Evolutionary conservation across 1,140 invertebrate genomes (phyloP).

Genomic region (Druon quercuslanigerum): DNA sequence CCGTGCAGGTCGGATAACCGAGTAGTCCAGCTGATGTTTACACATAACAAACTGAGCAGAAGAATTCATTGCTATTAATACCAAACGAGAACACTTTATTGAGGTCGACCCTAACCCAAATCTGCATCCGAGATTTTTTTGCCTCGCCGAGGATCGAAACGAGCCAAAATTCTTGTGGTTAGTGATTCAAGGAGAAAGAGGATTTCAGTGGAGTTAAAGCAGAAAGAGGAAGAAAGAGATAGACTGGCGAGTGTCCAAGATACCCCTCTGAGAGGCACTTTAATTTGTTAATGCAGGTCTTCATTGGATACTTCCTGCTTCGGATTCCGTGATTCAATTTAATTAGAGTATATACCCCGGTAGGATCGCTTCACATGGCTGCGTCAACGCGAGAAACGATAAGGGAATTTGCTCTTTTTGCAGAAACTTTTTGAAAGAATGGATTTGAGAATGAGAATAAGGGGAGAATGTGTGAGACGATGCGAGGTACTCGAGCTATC

Average conservation of each 20-base stretch:
- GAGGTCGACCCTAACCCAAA: neutral
- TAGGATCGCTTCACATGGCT: constrained; percentile 49
- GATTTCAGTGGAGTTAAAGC: neutral
- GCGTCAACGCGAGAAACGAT: neutral
- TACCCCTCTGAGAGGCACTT: constrained; percentile 62
- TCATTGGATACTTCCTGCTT: constrained; percentile 70
- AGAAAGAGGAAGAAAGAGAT: constrained; percentile 12
- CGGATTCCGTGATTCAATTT: constrained; percentile 70
- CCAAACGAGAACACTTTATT: too few relatives aligned
- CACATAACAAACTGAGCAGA: too few relatives aligned
- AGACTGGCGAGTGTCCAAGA: constrained; percentile 65
- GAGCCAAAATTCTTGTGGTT: constrained; percentile 26
- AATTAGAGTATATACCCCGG: constrained; percentile 65
- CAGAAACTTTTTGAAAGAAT: neutral
- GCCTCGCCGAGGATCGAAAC: neutral
- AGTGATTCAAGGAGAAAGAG: constrained; percentile 17
- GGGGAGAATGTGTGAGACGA: neutral
- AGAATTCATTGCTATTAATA: too few relatives aligned
- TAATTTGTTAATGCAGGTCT: constrained; percentile 71
- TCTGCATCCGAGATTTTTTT: constrained; percentile 9
- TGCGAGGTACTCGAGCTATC: constrained; percentile 21
- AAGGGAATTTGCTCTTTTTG: neutral
- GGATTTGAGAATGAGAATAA: neutral
- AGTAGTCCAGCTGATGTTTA: too few relatives aligned
- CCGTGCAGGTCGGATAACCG: too few relatives aligned